A percentile compares a stretch with the other conserved stretches of the same genome.
Evolutionary conservation across 2,797 vertebrate genomes (phyloP).

Genomic region (Loriculus beryllinus): DNA sequence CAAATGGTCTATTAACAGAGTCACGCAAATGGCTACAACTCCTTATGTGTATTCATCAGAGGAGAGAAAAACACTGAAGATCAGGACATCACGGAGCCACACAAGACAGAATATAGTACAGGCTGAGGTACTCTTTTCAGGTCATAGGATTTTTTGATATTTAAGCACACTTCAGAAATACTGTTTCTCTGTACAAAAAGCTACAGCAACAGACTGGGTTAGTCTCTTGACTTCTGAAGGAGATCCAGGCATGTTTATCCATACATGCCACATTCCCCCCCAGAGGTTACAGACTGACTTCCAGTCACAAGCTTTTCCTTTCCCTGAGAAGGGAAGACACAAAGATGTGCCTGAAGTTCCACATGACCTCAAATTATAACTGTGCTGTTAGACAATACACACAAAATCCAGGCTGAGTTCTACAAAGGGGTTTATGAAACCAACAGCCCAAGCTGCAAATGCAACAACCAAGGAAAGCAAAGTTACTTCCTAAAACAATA

Average conservation of each 20-base stretch:
- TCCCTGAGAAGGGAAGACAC: neutral
- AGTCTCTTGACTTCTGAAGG: neutral
- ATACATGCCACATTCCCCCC: neutral
- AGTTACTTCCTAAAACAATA: neutral
- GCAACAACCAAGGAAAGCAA: neutral
- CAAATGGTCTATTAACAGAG: conserved; percentile 3
- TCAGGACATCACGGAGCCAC: neutral
- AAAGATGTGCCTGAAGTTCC: neutral
- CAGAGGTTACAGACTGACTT: neutral
- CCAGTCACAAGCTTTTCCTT: neutral
- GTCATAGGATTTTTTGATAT: neutral
- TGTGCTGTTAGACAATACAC: neutral
- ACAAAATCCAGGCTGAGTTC: neutral
- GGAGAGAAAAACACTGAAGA: neutral
- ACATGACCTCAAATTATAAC: neutral
- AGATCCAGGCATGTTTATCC: neutral
- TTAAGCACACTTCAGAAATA: neutral
- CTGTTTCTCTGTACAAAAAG: neutral
- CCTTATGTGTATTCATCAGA: neutral
- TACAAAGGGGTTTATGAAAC: neutral
- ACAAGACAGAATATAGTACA: neutral
- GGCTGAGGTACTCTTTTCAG: neutral
- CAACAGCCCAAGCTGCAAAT: neutral
- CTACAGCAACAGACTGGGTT: neutral
- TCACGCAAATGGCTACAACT: neutral